These are phyloP conservation scores for Argentina silus DNA, from an alignment of 2,797 vertebrate genomes.

Conservation along the genomic window DNA sequence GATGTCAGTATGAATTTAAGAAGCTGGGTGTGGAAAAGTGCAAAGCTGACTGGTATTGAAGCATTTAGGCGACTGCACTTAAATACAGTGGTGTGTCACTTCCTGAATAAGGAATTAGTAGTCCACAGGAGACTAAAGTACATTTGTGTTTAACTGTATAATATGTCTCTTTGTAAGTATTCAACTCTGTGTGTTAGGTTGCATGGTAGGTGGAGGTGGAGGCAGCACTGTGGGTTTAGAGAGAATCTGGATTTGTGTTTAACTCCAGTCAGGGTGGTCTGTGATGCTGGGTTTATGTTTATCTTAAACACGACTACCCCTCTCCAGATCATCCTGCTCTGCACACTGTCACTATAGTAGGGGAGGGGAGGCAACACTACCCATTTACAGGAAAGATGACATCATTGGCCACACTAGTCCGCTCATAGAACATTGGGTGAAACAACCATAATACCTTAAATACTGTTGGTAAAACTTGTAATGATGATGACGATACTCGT, in stretches of 20 bases:
- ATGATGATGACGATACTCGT: background rate
- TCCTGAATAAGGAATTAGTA: constrained; percentile 22
- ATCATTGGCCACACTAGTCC: background rate
- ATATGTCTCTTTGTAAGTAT: background rate
- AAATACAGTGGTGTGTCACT: constrained; percentile 17
- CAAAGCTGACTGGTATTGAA: constrained; percentile 9
- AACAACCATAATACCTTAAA: background rate
- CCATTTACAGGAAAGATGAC: constrained; percentile 32
- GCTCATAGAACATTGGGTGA: constrained; percentile 1
- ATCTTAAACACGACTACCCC: constrained; percentile 56
- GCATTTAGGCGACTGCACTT: constrained; percentile 12
- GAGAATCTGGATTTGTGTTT: constrained; percentile 59
- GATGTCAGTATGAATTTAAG: constrained; percentile 32
- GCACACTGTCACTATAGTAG: constrained; percentile 49
- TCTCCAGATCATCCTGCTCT: constrained; percentile 41
- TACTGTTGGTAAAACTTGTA: too few species aligned
- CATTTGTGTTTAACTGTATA: background rate
- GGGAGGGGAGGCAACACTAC: constrained; percentile 25
- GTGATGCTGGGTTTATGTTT: constrained; percentile 55
- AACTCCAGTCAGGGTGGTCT: constrained; percentile 65
- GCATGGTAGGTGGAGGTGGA: background rate
- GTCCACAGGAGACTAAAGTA: background rate
- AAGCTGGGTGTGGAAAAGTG: constrained; percentile 19
- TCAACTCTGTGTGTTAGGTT: background rate
- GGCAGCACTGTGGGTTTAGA: background rate